Base-by-base conservation (phyloP, 1,140 invertebrate species). In the Sitophilus oryzae region DNA sequence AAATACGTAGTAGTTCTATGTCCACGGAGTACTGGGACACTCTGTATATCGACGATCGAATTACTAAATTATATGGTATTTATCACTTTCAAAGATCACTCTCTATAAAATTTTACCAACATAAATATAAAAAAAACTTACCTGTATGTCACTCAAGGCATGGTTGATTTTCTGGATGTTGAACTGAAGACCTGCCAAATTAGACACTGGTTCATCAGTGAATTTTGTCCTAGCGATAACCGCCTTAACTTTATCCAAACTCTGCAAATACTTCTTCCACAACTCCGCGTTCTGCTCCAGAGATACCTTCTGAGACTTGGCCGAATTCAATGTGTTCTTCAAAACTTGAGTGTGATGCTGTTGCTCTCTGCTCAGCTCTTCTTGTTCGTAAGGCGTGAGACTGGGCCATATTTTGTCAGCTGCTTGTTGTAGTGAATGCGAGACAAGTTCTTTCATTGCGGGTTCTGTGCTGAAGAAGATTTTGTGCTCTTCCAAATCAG, bases 371-470 rank as follows among this genome's bases (percentile, higher is more conserved):
- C 84, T 86, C 1, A 92, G 66, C 58, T 89, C 85, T 55, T 92
- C 88, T 63, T 92, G 89, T 65, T 91, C 88, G 3, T 81, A 78
- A 30, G 81, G 77, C 15, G 81, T 83, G 10, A 93, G 71, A 0
- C 89, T 91, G 1, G 89, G 86, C 85, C 88, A 90, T 37, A 93
- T 91, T 64, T 88, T 86, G 63, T 93, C 87, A 2, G 87, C 86
- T 8, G 84, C 81, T 50, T 89, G 85, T 64, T 91, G 87, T 59
- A 92, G 87, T 50, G 84, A 81, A 53, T 89, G 84, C 1, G 86
- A 83, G 0, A 92, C 83, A 40, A 91, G 72, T 65, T 91, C 88
- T 18, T 84, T 81, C 61, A 91, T 88, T 25, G 81, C 78, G 0
- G 80, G 74, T 66, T 91, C 88, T 36, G 82, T 85, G 59, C 83